Evolutionary conservation across 2,113 vertebrate species (phyloP).

Genomic region (Nothobranchius furzeri): DNA sequence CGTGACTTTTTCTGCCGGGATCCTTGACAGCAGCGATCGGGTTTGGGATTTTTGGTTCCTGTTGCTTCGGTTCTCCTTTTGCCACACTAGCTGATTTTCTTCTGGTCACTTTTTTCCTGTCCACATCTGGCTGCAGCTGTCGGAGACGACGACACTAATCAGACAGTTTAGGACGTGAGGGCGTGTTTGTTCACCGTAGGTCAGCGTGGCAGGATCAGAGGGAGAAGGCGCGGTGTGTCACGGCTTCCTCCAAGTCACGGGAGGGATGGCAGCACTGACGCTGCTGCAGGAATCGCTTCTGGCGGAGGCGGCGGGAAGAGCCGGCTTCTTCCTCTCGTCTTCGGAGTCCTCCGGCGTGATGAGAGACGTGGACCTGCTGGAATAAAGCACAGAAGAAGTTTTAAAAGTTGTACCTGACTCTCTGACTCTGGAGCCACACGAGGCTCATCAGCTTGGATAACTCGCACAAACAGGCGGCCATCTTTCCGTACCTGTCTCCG

Average conservation of each 20-base stretch:
- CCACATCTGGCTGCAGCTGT: background rate
- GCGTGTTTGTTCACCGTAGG: background rate
- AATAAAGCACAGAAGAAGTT: background rate
- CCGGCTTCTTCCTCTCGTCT: constrained; percentile 55
- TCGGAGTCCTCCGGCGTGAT: constrained; percentile 56
- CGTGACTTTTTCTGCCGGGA: background rate
- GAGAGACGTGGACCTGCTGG: constrained; percentile 62
- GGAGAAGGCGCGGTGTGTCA: constrained; percentile 21
- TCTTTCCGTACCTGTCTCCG: constrained; percentile 82
- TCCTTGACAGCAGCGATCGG: background rate
- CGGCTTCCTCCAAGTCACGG: constrained; percentile 64
- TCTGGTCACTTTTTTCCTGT: background rate
- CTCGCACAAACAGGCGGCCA: no score
- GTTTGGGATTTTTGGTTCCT: background rate
- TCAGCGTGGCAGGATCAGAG: background rate
- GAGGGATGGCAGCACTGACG: constrained; percentile 39
- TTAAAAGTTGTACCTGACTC: background rate
- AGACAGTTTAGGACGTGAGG: background rate
- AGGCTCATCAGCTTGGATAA: no score
- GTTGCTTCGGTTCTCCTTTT: background rate
- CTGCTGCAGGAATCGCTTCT: constrained; percentile 27
- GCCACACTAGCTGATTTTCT: background rate
- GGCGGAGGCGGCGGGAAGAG: constrained; percentile 17
- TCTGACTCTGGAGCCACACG: no score
- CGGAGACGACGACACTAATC: background rate